Conservation (phyloP, 2,113 vertebrate genomes). For the Thryonomys swinderianus region DNA sequence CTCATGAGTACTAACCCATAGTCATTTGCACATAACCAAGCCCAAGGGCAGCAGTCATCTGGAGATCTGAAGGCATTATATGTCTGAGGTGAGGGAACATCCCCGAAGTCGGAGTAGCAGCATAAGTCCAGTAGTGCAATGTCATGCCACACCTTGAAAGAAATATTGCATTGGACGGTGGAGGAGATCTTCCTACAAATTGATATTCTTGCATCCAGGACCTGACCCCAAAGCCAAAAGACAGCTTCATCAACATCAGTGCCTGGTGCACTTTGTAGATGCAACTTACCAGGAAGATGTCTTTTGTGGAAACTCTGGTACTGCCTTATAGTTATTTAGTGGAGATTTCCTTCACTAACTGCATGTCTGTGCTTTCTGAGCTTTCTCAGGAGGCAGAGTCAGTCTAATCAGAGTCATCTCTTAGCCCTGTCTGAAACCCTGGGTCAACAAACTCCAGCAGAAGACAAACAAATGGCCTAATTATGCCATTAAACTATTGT, state of each 20-base stretch:
- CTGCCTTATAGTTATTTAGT: neutral
- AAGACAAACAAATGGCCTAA: neutral
- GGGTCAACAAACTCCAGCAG: neutral
- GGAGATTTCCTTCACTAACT: neutral
- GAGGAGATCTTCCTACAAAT: neutral
- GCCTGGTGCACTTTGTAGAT: neutral
- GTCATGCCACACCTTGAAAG: neutral
- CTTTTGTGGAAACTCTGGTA: neutral
- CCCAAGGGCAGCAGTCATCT: neutral
- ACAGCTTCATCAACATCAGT: neutral
- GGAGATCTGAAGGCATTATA: neutral
- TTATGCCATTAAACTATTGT: slow-evolving; percentile 20
- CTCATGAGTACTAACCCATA: neutral
- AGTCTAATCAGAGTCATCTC: neutral
- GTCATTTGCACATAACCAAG: neutral
- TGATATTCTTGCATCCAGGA: neutral
- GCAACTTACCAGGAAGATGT: neutral
- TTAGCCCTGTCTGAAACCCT: neutral
- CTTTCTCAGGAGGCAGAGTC: neutral
- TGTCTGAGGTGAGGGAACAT: neutral
- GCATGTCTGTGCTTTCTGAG: neutral
- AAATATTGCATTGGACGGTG: neutral
- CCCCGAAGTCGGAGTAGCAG: neutral
- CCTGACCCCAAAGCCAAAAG: neutral
- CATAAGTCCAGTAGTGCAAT: neutral